Evolutionary conservation across 2,113 vertebrate species (phyloP), one percentile per base, ranked within the genome.

Genomic region (Halichoeres trimaculatus): DNA sequence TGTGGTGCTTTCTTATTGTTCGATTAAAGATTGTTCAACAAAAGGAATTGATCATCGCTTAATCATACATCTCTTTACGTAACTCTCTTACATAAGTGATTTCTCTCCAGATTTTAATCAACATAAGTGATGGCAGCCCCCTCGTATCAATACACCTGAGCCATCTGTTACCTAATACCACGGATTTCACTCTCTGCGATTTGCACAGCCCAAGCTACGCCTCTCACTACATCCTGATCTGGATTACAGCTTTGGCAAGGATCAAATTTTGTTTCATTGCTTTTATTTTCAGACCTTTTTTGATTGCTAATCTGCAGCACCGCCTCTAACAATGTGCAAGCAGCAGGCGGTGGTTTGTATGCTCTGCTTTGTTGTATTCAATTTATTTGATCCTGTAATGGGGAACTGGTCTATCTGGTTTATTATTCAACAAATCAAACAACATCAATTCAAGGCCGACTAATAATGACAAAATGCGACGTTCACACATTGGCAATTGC

Each of bases 351-450:
- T 36, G 51, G 64, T 35, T n/a, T 81, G 17, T 17, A 41, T 56
- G 53, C 59, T 41, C 55, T 75, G 26, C 57, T 34, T 43, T 34
- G 22, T 72, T 83, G 36, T 48, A 48, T 36, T 50, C 54, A 85
- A 40, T 81, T 69, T 48, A 84, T 90, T 83, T 86, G 55, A 87
- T 84, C 75, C 71, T 74, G 80, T 81, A 73, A 73, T 73, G 79
- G 63, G 63, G 36, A 56, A 52, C 26, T 50, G 68, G 76, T 68
- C 74, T 34, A 58, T 76, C 68, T 34, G 61, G 55, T 90, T 91
- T 70, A 83, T 87, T 83, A 81, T 81, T 84, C 68, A 73, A n/a
- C 51, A 66, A 85, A 85, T 88, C 76, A 88, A 79, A 83, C 66
- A 77, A 57, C 81, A 78, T 81, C 76, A 85, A 64, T 83, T 81